phyloP scores from a whole-genome alignment of 2,797 vertebrate genomes.

The Sebastes itinus region DNA sequence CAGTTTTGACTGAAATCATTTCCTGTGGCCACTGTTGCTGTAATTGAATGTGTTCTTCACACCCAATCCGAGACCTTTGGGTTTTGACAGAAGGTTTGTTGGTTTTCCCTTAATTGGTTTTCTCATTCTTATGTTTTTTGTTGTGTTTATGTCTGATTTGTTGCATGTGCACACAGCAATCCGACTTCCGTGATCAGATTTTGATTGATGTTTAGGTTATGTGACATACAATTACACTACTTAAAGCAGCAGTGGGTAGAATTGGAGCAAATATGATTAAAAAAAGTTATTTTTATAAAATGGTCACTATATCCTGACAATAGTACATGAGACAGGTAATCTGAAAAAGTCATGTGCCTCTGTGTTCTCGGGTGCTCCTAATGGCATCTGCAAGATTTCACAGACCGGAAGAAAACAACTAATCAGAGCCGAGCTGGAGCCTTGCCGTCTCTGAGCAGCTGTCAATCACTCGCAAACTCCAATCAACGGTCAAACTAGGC shows the following conservation, averaged over 20 bases:
- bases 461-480: no score
- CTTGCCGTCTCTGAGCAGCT: no score
- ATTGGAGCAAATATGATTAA: neutral
- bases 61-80: conserved; percentile 89
- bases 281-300: no score
- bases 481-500: no score
- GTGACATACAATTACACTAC: neutral
- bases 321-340: no score
- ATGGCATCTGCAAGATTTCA: no score
- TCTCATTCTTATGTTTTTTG: conserved; percentile 16
- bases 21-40: conserved; percentile 95
- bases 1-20: conserved; percentile 99
- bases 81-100: conserved; percentile 80
- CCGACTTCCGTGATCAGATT: neutral
- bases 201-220: conserved; percentile 1
- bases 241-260: neutral
- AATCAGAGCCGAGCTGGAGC: no score
- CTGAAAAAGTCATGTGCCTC: no score
- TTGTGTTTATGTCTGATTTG: neutral
- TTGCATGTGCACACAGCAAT: neutral
- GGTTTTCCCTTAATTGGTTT: conserved; percentile 44
- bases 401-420: no score
- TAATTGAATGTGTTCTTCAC: conserved; percentile 97
- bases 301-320: no score
- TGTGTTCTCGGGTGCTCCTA: no score